Conservation (phyloP, 2,888 invertebrate genomes). For the Orthosia cruda region DNA sequence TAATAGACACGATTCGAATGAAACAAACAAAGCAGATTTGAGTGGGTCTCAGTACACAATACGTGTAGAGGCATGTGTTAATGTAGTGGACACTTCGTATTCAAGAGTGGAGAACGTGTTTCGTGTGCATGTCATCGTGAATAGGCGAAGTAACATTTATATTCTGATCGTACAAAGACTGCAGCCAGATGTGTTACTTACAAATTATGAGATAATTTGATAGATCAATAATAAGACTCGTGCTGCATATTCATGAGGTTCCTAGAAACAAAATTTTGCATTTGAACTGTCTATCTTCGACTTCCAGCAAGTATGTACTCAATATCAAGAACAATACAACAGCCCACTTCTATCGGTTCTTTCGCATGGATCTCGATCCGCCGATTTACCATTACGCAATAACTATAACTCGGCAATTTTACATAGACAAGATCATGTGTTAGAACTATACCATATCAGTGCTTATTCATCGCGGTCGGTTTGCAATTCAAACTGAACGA, state of each 20-base stretch:
- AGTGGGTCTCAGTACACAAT: conserved; percentile 38
- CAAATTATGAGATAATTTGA: conserved; percentile 32
- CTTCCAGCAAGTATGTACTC: conserved; percentile 3
- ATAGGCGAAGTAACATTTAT: conserved; percentile 51
- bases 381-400: conserved; percentile 63
- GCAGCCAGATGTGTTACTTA: conserved; percentile 44
- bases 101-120: conserved; percentile 47
- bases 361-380: conserved; percentile 55
- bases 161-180: conserved; percentile 48
- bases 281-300: not conserved
- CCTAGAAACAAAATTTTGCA: not conserved
- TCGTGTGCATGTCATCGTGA: conserved; percentile 53
- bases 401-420: conserved; percentile 63
- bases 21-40: conserved; percentile 55
- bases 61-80: conserved; percentile 42
- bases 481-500: conserved; percentile 55
- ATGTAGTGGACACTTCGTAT: conserved; percentile 57
- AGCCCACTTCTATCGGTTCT: conserved; percentile 45
- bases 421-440: conserved; percentile 61
- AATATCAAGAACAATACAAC: conserved; percentile 37
- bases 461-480: conserved; percentile 55
- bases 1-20: conserved; percentile 55
- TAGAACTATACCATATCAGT: conserved; percentile 51
- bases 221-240: not conserved
- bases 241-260: not conserved